Base-by-base conservation (phyloP, 2,888 invertebrate species). In the Caradrina clavipalpis region DNA sequence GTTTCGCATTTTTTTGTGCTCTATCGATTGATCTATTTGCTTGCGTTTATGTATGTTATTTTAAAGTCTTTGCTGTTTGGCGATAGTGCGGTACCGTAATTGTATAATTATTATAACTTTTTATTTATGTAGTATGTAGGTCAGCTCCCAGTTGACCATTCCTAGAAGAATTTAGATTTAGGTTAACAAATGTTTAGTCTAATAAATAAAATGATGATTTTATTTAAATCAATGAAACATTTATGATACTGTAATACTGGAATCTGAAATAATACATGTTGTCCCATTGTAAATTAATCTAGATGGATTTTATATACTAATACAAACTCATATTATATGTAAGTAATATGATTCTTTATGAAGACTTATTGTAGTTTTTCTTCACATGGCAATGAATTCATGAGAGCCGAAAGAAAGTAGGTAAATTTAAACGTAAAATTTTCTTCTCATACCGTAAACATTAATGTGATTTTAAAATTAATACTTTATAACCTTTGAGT, bases 11-110 rank as follows among this genome's bases (percentile, higher is more conserved):
- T 49, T 54, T 11, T 10, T 64, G 31, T 35, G 22, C 10, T 22
- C 22, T 83, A 81, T 82, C 82, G 78, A 83, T 82, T 84, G 76
- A 61, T 73, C 69, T 69, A 47, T 5, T 31, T 5, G 5, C 6
- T 31, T 31, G 26, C 5, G 26, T 31, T 4, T 31, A 4, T 6
- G 5, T 5, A 87, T 82, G 80, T 85, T 70, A 72, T 69, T 78
- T 59, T 31, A 42, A 17, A 75, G 63, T 64, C 69, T 72, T 76
- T 81, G 74, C 11, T 50, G 35, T 35, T 49, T 26, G 31, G 21
- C 13, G 35, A 10, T 35, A 10, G 35, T 35, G 35, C 11, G 11
- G 22, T 50, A 13, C 8, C 35, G 13, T 47, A 47, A 13, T 47
- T 19, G 31, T 72, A 13, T 22, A 19, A 22, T 35, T 35, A 42